Conservation (phyloP, 1,140 invertebrate species). For the Gonioctena quinquepunctata region DNA sequence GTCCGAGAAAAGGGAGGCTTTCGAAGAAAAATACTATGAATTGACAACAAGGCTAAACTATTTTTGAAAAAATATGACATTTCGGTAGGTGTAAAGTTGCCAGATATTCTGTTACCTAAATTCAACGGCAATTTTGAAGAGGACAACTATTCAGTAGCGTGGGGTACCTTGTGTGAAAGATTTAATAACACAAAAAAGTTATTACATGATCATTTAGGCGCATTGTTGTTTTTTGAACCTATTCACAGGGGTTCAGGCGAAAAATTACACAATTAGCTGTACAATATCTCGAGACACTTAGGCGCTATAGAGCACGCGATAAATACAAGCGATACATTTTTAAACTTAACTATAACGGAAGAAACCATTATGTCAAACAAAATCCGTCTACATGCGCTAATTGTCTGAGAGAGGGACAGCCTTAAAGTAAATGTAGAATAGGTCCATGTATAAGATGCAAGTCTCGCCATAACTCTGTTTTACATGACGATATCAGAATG, state of each 20-base stretch:
- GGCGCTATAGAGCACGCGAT: neutral
- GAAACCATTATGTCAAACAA: too few species aligned
- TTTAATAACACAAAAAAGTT: conserved; percentile 26
- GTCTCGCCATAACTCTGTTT: neutral
- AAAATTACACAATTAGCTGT: neutral
- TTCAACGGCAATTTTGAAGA: conserved; percentile 24
- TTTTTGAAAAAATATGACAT: neutral
- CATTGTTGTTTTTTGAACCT: conserved; percentile 14
- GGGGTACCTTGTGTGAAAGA: conserved; percentile 20
- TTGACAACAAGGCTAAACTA: neutral
- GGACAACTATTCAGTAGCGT: conserved; percentile 26
- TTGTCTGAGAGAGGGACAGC: neutral
- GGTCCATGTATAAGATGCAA: neutral
- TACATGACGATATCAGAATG: neutral
- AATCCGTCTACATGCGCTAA: neutral
- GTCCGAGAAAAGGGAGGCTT: neutral
- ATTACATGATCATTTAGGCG: conserved; percentile 22
- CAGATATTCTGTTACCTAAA: conserved; percentile 20
- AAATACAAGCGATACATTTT: neutral
- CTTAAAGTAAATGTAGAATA: neutral
- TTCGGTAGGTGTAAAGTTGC: conserved; percentile 19
- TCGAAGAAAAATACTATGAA: neutral
- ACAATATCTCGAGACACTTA: neutral
- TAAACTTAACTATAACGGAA: too few species aligned
- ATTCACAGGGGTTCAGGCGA: conserved; percentile 13